These are phyloP conservation scores for Eupsilia transversa DNA, from an alignment of 2,888 invertebrate species.

Conservation along the genomic window DNA sequence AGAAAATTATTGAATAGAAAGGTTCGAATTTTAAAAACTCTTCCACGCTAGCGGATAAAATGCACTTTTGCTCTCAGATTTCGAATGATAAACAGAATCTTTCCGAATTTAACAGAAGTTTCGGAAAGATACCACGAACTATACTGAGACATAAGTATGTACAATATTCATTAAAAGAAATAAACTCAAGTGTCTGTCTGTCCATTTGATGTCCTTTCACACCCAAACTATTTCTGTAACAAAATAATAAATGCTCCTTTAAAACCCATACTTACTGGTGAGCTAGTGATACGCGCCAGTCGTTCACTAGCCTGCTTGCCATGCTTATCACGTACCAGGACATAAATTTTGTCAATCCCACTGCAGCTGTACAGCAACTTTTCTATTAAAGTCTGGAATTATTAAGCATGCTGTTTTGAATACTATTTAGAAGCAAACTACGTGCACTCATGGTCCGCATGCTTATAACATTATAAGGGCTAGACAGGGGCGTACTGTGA, in stretches of 20 bases:
- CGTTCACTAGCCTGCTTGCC: slow-evolving; percentile 62
- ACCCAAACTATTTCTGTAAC: not conserved
- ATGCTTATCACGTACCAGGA: slow-evolving; percentile 69
- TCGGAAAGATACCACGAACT: no score
- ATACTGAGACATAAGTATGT: no score
- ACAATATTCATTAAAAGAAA: not conserved
- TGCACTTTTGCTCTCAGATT: no score
- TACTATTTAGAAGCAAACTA: slow-evolving; percentile 34
- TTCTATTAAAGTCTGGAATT: slow-evolving; percentile 72
- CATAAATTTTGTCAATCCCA: slow-evolving; percentile 69
- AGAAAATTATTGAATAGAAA: no score
- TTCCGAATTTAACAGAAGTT: no score
- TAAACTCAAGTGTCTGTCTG: not conserved
- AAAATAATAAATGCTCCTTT: slow-evolving; percentile 18
- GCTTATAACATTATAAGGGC: not conserved
- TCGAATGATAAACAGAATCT: no score
- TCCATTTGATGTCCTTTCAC: no score
- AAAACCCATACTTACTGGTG: slow-evolving; percentile 62
- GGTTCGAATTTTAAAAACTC: no score
- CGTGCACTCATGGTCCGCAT: slow-evolving; percentile 6
- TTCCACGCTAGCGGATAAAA: no score
- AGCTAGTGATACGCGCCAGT: slow-evolving; percentile 59
- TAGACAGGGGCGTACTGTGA: no score
- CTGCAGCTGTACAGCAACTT: slow-evolving; percentile 70
- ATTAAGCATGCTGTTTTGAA: slow-evolving; percentile 44